phyloP scores from a whole-genome alignment of 1,140 invertebrate genomes.

The Procambarus virginalis region DNA sequence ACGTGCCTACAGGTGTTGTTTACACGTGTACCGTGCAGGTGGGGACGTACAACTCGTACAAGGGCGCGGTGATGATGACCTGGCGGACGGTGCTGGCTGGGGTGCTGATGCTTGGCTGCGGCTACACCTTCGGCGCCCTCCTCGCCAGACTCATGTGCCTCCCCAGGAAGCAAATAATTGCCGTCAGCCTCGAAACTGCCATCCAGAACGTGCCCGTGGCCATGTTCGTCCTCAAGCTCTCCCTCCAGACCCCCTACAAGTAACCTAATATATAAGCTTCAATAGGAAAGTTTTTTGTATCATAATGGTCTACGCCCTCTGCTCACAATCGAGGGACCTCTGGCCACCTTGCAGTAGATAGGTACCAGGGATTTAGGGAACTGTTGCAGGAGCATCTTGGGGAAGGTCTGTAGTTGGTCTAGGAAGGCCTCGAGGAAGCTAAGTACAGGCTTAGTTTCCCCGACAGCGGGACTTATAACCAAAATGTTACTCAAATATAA shows the following conservation, averaged over 20 bases:
- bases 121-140: slow-evolving; percentile 59
- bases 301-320: too few relatives aligned
- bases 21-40: slow-evolving; percentile 29
- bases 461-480: too few relatives aligned
- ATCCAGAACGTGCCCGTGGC: slow-evolving; percentile 76
- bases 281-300: too few relatives aligned
- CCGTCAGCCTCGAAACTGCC: slow-evolving; percentile 77
- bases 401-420: too few relatives aligned
- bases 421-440: too few relatives aligned
- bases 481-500: too few relatives aligned
- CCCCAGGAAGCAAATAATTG: slow-evolving; percentile 72
- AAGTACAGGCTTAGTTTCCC: too few relatives aligned
- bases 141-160: slow-evolving; percentile 55
- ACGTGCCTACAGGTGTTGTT: too few relatives aligned
- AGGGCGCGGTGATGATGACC: slow-evolving; percentile 61
- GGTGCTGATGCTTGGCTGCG: slow-evolving; percentile 27
- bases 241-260: slow-evolving; percentile 75
- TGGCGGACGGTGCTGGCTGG: slow-evolving; percentile 59
- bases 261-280: neutral
- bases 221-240: slow-evolving; percentile 75
- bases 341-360: too few relatives aligned
- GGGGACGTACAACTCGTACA: slow-evolving; percentile 66
- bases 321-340: too few relatives aligned
- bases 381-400: too few relatives aligned
- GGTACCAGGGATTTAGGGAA: too few relatives aligned